These are phyloP conservation scores for Dolichopus griseipennis DNA, from an alignment of 2,888 invertebrate species.

Conservation along the genomic window DNA sequence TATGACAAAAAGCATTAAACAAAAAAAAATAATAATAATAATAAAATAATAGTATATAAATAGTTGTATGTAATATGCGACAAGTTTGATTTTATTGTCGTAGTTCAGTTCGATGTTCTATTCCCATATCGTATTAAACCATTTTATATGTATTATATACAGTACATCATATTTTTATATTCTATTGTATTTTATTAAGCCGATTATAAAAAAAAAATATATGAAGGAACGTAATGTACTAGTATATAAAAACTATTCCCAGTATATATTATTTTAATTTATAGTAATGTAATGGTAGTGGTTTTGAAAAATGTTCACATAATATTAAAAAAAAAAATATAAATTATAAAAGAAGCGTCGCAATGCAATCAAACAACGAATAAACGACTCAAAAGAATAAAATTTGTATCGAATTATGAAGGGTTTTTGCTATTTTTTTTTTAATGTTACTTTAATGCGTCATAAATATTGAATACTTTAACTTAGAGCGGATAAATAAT, in stretches of 20 bases:
- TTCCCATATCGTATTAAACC: too few species aligned
- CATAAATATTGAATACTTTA: not conserved
- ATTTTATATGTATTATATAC: too few species aligned
- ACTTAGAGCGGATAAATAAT: too few species aligned
- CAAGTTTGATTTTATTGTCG: not conserved
- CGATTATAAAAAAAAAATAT: not conserved
- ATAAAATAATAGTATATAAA: too few species aligned
- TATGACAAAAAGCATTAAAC: not conserved
- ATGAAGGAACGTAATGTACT: not conserved
- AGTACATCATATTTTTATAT: too few species aligned
- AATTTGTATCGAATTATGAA: too few species aligned
- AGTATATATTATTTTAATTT: too few species aligned
- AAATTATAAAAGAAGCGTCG: not conserved
- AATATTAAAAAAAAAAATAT: not conserved
- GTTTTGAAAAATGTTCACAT: not conserved
- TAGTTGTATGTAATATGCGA: slow-evolving; percentile 2
- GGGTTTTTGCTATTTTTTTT: too few species aligned
- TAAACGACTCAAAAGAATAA: too few species aligned
- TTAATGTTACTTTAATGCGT: not conserved
- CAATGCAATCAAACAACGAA: not conserved
- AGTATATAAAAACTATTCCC: not conserved
- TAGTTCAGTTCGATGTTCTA: not conserved
- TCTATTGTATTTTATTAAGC: not conserved
- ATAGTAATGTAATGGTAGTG: too few species aligned
- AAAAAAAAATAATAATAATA: not conserved